Evolutionary conservation across 2,797 vertebrate species (phyloP), one percentile per base, ranked within the genome.

Genomic region (Cryptoblepharus egeriae): DNA sequence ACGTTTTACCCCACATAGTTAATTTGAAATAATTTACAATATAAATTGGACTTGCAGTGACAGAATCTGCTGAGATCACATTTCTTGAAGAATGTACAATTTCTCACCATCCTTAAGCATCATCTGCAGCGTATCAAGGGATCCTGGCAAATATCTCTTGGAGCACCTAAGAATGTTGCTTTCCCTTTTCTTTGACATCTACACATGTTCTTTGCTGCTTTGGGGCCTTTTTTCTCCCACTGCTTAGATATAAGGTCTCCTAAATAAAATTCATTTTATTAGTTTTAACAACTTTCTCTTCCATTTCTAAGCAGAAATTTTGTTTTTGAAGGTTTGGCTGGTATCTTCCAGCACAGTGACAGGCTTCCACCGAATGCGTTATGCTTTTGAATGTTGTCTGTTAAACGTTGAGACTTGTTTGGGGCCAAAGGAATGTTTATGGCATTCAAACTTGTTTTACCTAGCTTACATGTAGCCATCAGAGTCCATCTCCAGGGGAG

Each of bases 401-500:
- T 79, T 81, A 78, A 85, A 89, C 26, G 45, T 61, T 85, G 39
- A 69, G 83, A 81, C 74, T 89, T 85, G 69, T 85, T 85, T 79
- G 42, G 58, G 30, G 18, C 37, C 81, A 87, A 80, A 87, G 80
- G 80, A 88, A 85, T 80, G 26, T 90, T 92, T 83, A 76, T 88
- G 85, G 58, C 79, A 88, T 89, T 86, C 0, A 4, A 80, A 79
- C 35, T 88, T 92, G 88, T 91, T 93, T 91, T 90, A 94, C 89
- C 89, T 92, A 90, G 90, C 80, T 73, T 77, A 85, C 83, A 12
- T 63, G 2, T 3, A 77, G 87, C 88, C 76, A 35, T 86, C 89
- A 90, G 89, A 93, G 89, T 91, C 85, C 84, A 85, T 85, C 88
- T 91, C 86, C 26, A 87, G 84, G 86, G 85, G 91, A 89, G 88